phyloP scores from a whole-genome alignment of 2,113 vertebrate genomes.

The Sylvilagus bachmani region DNA sequence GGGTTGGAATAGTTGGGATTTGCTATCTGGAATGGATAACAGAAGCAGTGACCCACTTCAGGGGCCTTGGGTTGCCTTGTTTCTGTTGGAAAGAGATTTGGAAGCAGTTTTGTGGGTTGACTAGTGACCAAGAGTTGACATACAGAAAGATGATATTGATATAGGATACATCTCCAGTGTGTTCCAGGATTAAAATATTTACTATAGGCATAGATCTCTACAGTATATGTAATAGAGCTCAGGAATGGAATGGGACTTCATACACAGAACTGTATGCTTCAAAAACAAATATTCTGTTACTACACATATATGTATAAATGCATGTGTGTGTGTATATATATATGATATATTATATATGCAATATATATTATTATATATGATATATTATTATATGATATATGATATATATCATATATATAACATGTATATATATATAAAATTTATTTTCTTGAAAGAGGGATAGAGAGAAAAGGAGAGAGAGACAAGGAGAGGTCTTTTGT shows the following conservation, averaged over 20 bases:
- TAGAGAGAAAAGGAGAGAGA: no score
- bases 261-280: background rate
- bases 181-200: background rate
- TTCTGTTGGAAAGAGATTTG: background rate
- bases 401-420: no score
- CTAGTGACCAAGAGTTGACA: background rate
- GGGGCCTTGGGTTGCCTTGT: background rate
- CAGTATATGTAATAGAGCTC: background rate
- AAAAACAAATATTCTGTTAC: background rate
- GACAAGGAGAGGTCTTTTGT: no score
- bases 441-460: no score
- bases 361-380: no score
- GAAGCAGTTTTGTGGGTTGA: background rate
- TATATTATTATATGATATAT: no score
- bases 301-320: no score
- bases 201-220: background rate
- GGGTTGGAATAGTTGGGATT: conserved; percentile 5
- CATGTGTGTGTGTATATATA: no score
- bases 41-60: background rate
- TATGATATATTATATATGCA: no score
- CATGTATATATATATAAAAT: no score
- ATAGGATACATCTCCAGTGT: background rate
- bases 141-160: background rate
- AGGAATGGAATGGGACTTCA: background rate
- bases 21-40: background rate